A percentile compares a stretch with the other conserved stretches of the same genome.
Evolutionary conservation across 2,797 vertebrate genomes (phyloP).

Genomic region (Furcifer pardalis): DNA sequence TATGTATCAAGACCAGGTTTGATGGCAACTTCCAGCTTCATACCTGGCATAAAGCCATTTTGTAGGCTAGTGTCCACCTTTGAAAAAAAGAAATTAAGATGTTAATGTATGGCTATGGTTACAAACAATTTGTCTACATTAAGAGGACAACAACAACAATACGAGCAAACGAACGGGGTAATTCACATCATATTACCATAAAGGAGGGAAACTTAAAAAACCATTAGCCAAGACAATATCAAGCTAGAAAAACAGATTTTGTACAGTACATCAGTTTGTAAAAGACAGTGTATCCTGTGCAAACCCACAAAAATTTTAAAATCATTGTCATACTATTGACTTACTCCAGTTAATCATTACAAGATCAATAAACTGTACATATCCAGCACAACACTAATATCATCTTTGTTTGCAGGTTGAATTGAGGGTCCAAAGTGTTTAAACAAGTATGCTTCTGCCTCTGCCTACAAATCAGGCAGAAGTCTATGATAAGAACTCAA

Average conservation of each 20-base stretch:
- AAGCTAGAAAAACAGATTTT: background rate
- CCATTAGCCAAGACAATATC: background rate
- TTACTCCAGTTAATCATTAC: background rate
- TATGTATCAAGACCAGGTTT: constrained; percentile 85
- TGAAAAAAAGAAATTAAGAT: constrained; percentile 3
- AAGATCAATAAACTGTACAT: background rate
- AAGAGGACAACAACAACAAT: too few species aligned
- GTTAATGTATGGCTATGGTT: background rate
- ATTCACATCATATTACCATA: background rate
- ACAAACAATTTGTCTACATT: background rate
- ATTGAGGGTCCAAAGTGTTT: background rate
- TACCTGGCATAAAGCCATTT: constrained; percentile 93
- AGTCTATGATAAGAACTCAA: background rate
- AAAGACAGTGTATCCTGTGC: background rate
- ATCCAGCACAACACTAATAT: background rate
- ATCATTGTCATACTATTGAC: background rate
- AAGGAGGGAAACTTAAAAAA: background rate
- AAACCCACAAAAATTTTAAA: background rate
- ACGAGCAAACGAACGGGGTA: background rate
- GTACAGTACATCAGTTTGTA: background rate
- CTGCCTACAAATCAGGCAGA: background rate
- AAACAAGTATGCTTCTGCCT: background rate
- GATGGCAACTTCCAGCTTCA: constrained; percentile 94
- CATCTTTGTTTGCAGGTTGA: background rate
- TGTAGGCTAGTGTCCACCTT: constrained; percentile 96